A percentile compares a stretch with the other conserved stretches of the same genome.
These are phyloP conservation scores for Hemithea aestivaria DNA, from an alignment of 2,888 invertebrate genomes.

Conservation along the genomic window DNA sequence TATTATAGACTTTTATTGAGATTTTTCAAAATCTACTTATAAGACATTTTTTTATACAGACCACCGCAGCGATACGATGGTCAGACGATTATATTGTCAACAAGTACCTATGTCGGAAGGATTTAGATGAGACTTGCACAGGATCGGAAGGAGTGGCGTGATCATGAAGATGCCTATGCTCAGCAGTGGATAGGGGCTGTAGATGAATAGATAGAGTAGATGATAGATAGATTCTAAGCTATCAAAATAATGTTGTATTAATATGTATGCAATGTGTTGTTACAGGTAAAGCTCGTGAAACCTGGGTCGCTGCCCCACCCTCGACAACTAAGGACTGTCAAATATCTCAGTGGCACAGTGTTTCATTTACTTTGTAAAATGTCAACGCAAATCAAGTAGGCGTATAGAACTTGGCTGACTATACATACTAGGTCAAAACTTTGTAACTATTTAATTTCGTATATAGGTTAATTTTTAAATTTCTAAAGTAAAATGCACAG, in stretches of 20 bases:
- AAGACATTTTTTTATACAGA: no score
- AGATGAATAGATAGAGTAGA: no score
- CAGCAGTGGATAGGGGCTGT: no score
- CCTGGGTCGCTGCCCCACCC: conserved; percentile 57
- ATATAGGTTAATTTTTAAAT: conserved; percentile 51
- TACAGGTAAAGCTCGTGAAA: conserved; percentile 71
- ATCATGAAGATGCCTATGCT: no score
- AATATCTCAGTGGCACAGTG: conserved; percentile 63
- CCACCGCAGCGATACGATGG: no score
- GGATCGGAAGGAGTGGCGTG: no score
- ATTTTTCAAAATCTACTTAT: no score
- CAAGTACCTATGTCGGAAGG: no score
- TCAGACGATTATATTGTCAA: no score
- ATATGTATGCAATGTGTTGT: conserved; percentile 39
- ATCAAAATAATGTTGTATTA: conserved; percentile 16
- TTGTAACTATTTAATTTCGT: conserved; percentile 52
- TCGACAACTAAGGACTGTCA: conserved; percentile 45
- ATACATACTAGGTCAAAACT: conserved; percentile 38
- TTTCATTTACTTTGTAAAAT: conserved; percentile 40
- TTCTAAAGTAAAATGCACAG: conserved; percentile 57
- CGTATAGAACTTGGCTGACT: conserved; percentile 42
- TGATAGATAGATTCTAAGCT: background rate
- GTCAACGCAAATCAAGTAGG: conserved; percentile 38
- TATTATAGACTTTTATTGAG: no score
- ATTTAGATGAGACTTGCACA: no score